A percentile compares a stretch with the other conserved stretches of the same genome.
Evolutionary conservation across 2,888 invertebrate genomes (phyloP).

Genomic region (Diarsia rubi): DNA sequence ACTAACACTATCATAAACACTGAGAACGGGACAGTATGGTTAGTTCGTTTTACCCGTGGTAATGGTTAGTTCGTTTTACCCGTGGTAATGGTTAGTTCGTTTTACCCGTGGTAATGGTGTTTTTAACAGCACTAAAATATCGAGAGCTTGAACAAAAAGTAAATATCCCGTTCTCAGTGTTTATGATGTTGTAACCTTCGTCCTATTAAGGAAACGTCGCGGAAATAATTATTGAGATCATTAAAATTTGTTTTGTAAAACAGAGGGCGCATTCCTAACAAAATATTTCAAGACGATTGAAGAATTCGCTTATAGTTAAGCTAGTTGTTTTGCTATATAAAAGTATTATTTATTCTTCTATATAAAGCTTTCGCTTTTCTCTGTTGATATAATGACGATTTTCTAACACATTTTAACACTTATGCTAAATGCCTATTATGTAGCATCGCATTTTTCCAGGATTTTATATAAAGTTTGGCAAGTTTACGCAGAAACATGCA

Average conservation of each 20-base stretch:
- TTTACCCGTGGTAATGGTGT: too few relatives aligned
- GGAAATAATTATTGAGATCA: too few relatives aligned
- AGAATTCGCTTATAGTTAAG: neutral
- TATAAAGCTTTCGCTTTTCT: conserved; percentile 22
- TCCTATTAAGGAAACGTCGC: too few relatives aligned
- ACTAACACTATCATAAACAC: too few relatives aligned
- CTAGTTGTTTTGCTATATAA: conserved; percentile 17
- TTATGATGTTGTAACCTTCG: too few relatives aligned
- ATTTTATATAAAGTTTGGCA: neutral
- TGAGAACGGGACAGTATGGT: too few relatives aligned
- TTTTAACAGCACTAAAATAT: too few relatives aligned
- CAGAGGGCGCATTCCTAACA: neutral
- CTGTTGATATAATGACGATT: conserved; percentile 39
- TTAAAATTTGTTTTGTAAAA: neutral
- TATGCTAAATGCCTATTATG: conserved; percentile 23
- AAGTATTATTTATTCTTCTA: conserved; percentile 34
- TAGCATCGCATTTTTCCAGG: conserved; percentile 30
- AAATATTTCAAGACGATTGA: neutral
- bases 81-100: too few relatives aligned
- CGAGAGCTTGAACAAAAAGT: too few relatives aligned
- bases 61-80: too few relatives aligned
- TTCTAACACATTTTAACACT: conserved; percentile 39
- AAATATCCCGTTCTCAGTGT: too few relatives aligned
- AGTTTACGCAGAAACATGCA: neutral
- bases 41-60: too few relatives aligned